Percentiles rank a stretch among this genome's conserved stretches.
phyloP scores from a whole-genome alignment of 2,797 vertebrate genomes.

The Girardinus metallicus region DNA sequence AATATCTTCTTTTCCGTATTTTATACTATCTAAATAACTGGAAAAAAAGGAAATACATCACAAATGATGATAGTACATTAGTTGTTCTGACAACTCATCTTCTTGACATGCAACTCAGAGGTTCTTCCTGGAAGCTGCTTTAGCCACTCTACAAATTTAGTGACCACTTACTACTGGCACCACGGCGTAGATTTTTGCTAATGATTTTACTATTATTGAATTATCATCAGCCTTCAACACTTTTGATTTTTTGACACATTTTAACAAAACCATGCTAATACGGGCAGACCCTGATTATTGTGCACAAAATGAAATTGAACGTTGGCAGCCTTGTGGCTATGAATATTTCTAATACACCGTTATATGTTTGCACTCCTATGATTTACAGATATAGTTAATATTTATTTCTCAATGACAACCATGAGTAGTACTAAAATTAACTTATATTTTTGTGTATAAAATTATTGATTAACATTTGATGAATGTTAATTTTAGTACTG shows the following conservation, averaged over 20 bases:
- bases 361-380: not conserved
- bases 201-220: not conserved
- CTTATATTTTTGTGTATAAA: not conserved
- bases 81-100: not conserved
- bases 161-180: no score
- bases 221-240: not conserved
- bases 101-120: no score
- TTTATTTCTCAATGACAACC: not conserved
- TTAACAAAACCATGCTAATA: not conserved
- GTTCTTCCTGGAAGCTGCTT: no score
- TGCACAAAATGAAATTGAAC: not conserved
- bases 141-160: no score
- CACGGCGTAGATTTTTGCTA: not conserved
- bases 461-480: not conserved
- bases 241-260: not conserved
- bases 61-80: not conserved
- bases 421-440: not conserved
- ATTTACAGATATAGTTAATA: not conserved
- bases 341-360: not conserved
- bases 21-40: not conserved
- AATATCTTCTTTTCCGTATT: not conserved
- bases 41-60: not conserved
- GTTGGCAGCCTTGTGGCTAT: not conserved
- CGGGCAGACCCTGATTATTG: not conserved
- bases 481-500: not conserved